A percentile compares a stretch with the other conserved stretches of the same genome.
Conservation (phyloP, 2,113 vertebrate genomes). For the Paradisaea rubra region DNA sequence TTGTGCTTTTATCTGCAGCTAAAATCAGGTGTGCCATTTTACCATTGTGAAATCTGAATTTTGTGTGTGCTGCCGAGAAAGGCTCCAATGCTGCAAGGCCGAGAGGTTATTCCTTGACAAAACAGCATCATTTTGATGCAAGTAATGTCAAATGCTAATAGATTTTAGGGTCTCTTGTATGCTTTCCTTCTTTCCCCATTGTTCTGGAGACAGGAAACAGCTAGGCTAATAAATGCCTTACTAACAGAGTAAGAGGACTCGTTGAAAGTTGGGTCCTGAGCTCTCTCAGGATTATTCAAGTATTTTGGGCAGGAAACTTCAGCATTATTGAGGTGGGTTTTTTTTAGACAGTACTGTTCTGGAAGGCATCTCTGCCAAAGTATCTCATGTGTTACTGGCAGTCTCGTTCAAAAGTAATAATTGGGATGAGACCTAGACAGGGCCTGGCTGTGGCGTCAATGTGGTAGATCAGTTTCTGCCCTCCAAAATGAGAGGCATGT, state of each 20-base stretch:
- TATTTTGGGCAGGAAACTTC: background rate
- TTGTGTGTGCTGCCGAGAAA: background rate
- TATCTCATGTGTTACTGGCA: background rate
- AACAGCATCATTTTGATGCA: background rate
- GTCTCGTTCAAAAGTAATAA: background rate
- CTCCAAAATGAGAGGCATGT: background rate
- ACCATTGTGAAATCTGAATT: background rate
- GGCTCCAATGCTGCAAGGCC: background rate
- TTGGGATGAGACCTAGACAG: background rate
- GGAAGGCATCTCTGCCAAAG: background rate
- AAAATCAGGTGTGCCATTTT: background rate
- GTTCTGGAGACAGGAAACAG: background rate
- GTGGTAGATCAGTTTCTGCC: background rate
- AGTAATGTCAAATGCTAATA: background rate
- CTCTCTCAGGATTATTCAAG: background rate
- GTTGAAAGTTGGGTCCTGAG: background rate
- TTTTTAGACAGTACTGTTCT: background rate
- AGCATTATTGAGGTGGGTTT: background rate
- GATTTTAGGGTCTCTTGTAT: background rate
- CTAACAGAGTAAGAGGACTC: background rate
- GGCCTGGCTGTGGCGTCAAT: rapidly evolving
- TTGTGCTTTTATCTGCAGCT: background rate
- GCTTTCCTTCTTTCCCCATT: background rate
- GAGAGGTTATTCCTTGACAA: background rate
- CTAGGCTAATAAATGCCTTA: background rate